Base-by-base conservation (phyloP, 2,113 vertebrate species). In the Oenanthe oenanthe region DNA sequence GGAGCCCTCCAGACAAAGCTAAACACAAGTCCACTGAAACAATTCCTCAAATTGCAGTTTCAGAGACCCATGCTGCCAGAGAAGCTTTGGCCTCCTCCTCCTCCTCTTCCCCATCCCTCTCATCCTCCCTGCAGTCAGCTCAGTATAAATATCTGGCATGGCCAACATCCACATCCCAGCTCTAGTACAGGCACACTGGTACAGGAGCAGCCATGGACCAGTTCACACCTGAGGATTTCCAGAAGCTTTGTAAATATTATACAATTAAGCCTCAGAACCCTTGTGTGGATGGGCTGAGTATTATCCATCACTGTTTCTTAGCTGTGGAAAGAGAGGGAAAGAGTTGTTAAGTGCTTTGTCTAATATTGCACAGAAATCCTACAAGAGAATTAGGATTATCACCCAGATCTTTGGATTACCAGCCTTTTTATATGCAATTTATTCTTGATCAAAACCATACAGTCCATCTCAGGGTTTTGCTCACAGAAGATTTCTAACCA, bases 301-400 rank as follows among this genome's bases (percentile, higher is more conserved):
- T 60, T 61, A 24, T 50, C 62, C 85, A 31, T 40, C 48, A 10
- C 2, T 1, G 54, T 53, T 89, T 87, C 73, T 76, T 58, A 47
- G 63, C 24, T 2, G 0, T 9, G n/a, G 56, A 77, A 83, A 71
- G 57, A 38, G 73, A 89, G 15, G 24, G 32, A 79, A 34, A 57
- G 50, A 66, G 82, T 54, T n/a, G 74, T 83, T 63, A 48, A 85
- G 56, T 25, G 60, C 47, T 74, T 83, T 84, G 34, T 56, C 79
- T 74, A 68, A 61, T 45, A 84, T 57, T 11, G 0, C 43, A 28
- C 22, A 54, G 51, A 80, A 92, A 86, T 58, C 40, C 57, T 90
- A 42, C 72, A 61, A 60, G 6, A 81, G 72, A 93, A 75, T 90
- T 57, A 60, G 43, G 90, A 84, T 92, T 92, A 90, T 85, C 93